A percentile compares a stretch with the other conserved stretches of the same genome.
These are phyloP conservation scores for Mustela lutreola DNA, from an alignment of 2,113 vertebrate genomes.

Conservation along the genomic window DNA sequence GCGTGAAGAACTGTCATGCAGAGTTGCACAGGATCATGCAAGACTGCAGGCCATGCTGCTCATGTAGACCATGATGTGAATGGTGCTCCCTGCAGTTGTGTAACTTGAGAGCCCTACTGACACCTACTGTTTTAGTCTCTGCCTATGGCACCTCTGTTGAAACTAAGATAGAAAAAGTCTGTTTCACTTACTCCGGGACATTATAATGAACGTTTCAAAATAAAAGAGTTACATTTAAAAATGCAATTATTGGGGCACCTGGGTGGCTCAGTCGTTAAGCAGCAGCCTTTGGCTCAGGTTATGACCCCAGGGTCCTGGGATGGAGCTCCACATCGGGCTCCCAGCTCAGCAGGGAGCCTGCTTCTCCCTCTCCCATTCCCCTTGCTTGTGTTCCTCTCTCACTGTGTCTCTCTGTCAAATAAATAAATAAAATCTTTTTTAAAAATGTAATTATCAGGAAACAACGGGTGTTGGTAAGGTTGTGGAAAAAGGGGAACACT, in stretches of 20 bases:
- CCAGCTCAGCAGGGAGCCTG: too few species aligned
- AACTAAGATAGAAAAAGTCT: not conserved
- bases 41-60: not conserved
- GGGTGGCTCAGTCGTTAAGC: too few species aligned
- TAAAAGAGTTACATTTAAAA: not conserved
- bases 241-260: not conserved
- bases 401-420: too few species aligned
- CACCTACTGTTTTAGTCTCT: not conserved
- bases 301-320: too few species aligned
- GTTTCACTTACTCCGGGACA: not conserved
- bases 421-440: not conserved
- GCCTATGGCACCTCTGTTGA: not conserved
- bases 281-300: too few species aligned
- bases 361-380: too few species aligned
- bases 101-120: not conserved
- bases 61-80: not conserved
- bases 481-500: not conserved
- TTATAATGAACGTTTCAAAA: constrained; percentile 4
- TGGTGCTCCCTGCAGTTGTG: not conserved
- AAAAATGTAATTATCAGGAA: not conserved
- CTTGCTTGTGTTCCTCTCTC: too few species aligned
- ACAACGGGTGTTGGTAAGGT: not conserved
- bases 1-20: too few species aligned
- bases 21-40: rapidly evolving
- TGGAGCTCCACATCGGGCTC: too few species aligned